Conservation (phyloP, 2,888 invertebrate species). For the Ochropleura plecta region DNA sequence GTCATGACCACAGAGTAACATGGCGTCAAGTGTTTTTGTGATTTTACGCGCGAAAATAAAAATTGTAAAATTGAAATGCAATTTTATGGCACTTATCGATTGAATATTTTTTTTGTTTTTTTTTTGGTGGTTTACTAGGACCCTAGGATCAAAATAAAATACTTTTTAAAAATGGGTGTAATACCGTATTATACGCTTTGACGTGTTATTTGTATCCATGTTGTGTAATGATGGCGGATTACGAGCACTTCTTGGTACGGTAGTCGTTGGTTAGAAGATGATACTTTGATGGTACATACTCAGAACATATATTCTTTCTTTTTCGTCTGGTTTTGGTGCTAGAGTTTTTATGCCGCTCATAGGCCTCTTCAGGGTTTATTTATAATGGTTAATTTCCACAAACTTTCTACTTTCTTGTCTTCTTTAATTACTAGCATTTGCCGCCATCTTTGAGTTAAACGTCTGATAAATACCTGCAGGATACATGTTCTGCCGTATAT, state of each 20-base stretch:
- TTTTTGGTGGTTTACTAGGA: too few species aligned
- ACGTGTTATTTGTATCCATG: constrained; percentile 39
- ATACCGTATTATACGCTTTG: constrained; percentile 46
- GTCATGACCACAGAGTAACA: too few species aligned
- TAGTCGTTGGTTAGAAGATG: neutral
- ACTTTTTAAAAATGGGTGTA: too few species aligned
- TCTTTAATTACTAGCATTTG: neutral
- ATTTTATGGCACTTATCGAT: too few species aligned
- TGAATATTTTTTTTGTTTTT: too few species aligned
- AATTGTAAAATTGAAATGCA: too few species aligned
- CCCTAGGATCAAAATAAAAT: too few species aligned
- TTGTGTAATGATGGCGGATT: constrained; percentile 30
- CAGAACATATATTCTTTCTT: neutral
- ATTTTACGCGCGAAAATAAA: too few species aligned
- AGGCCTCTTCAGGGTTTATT: neutral
- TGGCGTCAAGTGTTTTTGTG: too few species aligned
- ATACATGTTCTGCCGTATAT: neutral
- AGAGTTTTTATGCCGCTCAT: too few species aligned
- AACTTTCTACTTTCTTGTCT: neutral
- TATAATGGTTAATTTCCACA: neutral
- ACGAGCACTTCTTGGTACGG: constrained; percentile 22
- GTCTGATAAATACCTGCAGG: neutral
- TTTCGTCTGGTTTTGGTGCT: too few species aligned
- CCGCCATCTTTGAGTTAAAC: neutral
- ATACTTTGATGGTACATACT: neutral